phyloP scores from a whole-genome alignment of 1,140 invertebrate genomes.

The Aethina tumida region DNA sequence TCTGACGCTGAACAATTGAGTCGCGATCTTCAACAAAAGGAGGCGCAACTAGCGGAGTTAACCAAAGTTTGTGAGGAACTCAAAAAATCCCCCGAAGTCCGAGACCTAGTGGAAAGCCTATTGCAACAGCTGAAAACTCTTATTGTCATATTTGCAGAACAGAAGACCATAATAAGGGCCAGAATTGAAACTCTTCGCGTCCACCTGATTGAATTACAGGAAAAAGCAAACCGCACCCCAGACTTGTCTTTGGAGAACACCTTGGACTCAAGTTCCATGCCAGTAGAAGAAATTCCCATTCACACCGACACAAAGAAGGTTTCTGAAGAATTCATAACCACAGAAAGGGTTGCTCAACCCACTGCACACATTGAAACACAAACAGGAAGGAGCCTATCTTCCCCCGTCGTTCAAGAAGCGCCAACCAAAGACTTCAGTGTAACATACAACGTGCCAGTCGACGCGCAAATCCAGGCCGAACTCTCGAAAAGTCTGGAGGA shows the following conservation, averaged over 20 bases:
- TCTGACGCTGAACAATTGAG: slow-evolving; percentile 40
- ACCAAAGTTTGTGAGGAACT: slow-evolving; percentile 43
- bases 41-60: slow-evolving; percentile 47
- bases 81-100: slow-evolving; percentile 37
- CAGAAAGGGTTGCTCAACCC: slow-evolving; percentile 18
- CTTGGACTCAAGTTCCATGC: slow-evolving; percentile 50
- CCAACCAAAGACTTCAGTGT: slow-evolving; percentile 37
- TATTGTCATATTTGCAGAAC: slow-evolving; percentile 43
- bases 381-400: slow-evolving; percentile 44
- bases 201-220: slow-evolving; percentile 31
- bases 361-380: slow-evolving; percentile 41
- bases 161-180: slow-evolving; percentile 42
- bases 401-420: slow-evolving; percentile 21
- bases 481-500: slow-evolving; percentile 35
- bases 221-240: slow-evolving; percentile 17
- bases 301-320: slow-evolving; percentile 16
- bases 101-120: slow-evolving; percentile 43
- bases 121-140: slow-evolving; percentile 45
- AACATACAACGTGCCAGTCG: slow-evolving; percentile 41
- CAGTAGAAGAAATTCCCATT: slow-evolving; percentile 42
- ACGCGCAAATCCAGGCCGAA: slow-evolving; percentile 52
- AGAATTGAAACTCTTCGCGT: slow-evolving; percentile 44
- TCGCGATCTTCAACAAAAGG: slow-evolving; percentile 45
- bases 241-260: slow-evolving; percentile 44
- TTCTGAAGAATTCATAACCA: slow-evolving; percentile 20